Evolutionary conservation across 2,797 vertebrate species (phyloP).

Genomic region (Tympanoctomys barrerae): DNA sequence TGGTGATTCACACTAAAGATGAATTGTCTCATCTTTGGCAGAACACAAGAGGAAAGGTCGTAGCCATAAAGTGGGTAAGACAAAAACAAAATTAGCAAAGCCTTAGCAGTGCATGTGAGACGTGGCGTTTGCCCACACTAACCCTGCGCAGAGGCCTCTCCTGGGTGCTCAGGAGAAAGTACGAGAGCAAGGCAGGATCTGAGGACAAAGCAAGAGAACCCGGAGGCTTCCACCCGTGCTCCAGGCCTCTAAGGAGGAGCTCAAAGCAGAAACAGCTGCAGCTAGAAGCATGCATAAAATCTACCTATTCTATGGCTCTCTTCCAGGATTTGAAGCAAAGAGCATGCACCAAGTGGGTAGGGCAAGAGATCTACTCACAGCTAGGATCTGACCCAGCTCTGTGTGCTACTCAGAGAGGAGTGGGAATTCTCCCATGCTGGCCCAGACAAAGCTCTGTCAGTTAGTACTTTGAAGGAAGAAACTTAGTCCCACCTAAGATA

Average conservation of each 20-base stretch:
- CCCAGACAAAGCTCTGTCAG: not conserved
- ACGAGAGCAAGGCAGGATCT: not conserved
- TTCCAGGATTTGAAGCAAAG: not conserved
- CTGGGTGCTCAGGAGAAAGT: not conserved
- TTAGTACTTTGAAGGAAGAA: not conserved
- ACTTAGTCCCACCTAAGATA: not conserved
- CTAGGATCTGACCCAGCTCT: not conserved
- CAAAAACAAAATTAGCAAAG: not conserved
- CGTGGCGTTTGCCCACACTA: too few species aligned
- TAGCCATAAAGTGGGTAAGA: not conserved
- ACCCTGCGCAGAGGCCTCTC: not conserved
- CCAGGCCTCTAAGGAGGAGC: not conserved
- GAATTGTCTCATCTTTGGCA: not conserved
- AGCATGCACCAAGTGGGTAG: not conserved
- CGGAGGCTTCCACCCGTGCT: not conserved
- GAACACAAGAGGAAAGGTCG: not conserved
- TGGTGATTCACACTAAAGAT: not conserved
- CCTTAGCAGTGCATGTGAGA: not conserved
- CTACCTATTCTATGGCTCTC: not conserved
- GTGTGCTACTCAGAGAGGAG: not conserved
- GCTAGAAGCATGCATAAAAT: not conserved
- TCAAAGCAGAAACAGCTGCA: not conserved
- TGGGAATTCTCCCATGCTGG: not conserved
- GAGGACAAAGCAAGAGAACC: not conserved
- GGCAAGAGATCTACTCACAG: not conserved